Evolutionary conservation across 2,888 invertebrate species (phyloP), one percentile per base, ranked within the genome.

Genomic region (Cosmia trapezina): DNA sequence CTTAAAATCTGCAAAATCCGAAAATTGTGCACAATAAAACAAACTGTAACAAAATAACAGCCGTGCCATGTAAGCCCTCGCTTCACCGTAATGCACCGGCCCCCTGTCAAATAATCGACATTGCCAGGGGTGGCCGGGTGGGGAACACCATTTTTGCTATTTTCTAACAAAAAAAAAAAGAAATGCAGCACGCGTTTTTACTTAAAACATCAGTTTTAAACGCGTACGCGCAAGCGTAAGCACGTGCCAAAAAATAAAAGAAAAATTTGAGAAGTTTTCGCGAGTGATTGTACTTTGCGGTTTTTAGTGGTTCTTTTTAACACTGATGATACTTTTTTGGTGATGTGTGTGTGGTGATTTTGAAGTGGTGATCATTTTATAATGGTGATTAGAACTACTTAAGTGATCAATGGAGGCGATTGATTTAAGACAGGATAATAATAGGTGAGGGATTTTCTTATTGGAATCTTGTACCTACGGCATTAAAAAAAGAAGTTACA

Each of bases 151-250:
- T 92, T 95, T 95, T 96, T 94, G 95, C 93, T 93, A 93, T 95
- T 95, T 96, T 89, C 88, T 93, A 92, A 90, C 91, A 91, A 93
- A 94, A 96, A 81, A 37, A 94, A 94, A 93, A 92, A 92, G 86
- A 83, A 89, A 83, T 88, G 80, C 73, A 83, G 89, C 92, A 93
- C 91, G 88, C 92, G 92, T 95, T 96, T 95, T 96, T 95, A 95
- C 95, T 88, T 93, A 95, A 96, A 96, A 96, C 94, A 93, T 86
- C 91, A 95, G 94, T 95, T 94, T 94, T 90, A 86, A 89, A 72
- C 74, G 89, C 94, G 94, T 93, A 92, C 91, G 93, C 94, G 96
- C 96, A 95, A 75, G 85, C 86, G 90, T 78, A 59, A 88, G 89
- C 95, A 95, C 94, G 95, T 89, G 94, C 90, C 90, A 72, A 81